Evolutionary conservation across 1,140 invertebrate species (phyloP).

Genomic region (Metaphire vulgaris): DNA sequence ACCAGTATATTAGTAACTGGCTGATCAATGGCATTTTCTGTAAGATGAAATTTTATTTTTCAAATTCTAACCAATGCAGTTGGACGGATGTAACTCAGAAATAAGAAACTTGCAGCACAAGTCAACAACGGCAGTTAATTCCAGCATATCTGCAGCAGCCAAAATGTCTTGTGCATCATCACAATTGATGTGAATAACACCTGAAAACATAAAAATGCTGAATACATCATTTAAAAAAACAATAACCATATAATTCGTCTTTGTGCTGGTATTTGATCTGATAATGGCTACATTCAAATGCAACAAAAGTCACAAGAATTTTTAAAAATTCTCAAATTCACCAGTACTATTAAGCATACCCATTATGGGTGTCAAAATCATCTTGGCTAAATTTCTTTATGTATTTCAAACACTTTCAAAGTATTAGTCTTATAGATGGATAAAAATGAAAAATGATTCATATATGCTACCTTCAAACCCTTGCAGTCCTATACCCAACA

Average conservation of each 20-base stretch:
- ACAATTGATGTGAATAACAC: slow-evolving; percentile 57
- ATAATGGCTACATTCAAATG: no score
- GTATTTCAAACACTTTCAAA: background rate
- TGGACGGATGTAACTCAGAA: slow-evolving; percentile 39
- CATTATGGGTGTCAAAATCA: background rate
- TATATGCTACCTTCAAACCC: no score
- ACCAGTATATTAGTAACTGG: background rate
- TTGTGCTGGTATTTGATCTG: background rate
- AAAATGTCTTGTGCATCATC: slow-evolving; percentile 82
- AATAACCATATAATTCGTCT: background rate
- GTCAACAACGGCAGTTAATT: slow-evolving; percentile 43
- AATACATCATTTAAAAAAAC: background rate
- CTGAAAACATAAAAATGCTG: slow-evolving; percentile 35
- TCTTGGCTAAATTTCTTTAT: background rate
- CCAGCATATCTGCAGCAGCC: slow-evolving; percentile 49
- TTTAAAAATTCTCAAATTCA: background rate
- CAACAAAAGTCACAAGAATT: background rate
- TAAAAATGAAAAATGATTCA: no score
- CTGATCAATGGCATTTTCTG: background rate
- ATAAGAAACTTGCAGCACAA: slow-evolving; percentile 39
- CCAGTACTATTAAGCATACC: background rate
- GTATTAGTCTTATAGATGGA: no score
- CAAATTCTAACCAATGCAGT: slow-evolving; percentile 51
- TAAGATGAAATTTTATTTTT: slow-evolving; percentile 3
- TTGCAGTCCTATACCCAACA: no score